These are phyloP conservation scores for Lepidiolamprologus cunningtoni DNA, from an alignment of 2,113 vertebrate species.

Conservation along the genomic window DNA sequence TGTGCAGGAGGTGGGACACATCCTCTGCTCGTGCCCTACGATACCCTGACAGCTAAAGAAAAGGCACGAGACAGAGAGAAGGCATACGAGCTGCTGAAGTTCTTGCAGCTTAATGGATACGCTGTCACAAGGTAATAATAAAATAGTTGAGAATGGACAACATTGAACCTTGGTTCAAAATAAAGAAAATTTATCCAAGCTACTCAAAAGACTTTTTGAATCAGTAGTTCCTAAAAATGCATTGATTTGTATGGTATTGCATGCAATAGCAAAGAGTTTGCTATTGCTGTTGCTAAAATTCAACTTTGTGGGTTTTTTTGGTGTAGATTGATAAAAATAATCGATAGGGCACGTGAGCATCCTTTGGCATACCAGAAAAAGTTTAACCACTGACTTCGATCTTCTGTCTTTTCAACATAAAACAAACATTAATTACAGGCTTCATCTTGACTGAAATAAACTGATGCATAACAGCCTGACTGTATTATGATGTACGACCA, in stretches of 20 bases:
- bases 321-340: neutral
- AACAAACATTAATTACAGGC: neutral
- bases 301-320: accelerated
- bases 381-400: neutral
- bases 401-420: neutral
- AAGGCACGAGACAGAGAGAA: conserved; percentile 90
- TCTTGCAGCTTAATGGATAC: conserved; percentile 88
- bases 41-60: conserved; percentile 91
- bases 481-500: neutral
- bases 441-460: neutral
- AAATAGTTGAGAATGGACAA: neutral
- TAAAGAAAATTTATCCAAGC: neutral
- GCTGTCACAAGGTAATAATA: conserved; percentile 79
- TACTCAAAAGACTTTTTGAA: neutral
- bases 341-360: neutral
- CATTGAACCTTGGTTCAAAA: neutral
- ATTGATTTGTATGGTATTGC: neutral
- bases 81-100: conserved; percentile 86
- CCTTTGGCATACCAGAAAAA: neutral
- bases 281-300: neutral
- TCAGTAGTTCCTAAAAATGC: neutral
- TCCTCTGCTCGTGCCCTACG: conserved; percentile 88
- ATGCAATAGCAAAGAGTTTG: neutral
- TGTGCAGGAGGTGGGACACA: conserved; percentile 83
- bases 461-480: neutral